These are phyloP conservation scores for Macaria liturata DNA, from an alignment of 2,888 invertebrate genomes.

Conservation along the genomic window DNA sequence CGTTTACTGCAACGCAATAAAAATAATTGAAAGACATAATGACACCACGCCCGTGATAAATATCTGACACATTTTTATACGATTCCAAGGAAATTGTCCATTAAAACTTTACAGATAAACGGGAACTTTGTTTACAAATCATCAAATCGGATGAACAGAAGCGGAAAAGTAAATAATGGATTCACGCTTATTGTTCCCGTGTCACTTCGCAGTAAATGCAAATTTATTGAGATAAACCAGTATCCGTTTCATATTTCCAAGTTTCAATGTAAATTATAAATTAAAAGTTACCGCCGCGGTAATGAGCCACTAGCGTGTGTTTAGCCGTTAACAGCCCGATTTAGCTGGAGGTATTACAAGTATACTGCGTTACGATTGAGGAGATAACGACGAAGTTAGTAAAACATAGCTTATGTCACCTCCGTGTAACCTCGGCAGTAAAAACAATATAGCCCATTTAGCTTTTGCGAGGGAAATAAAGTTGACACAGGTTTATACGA, in stretches of 20 bases:
- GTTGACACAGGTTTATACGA: slow-evolving; percentile 15
- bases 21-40: too few relatives aligned
- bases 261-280: too few relatives aligned
- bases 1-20: too few relatives aligned
- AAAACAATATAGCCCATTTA: slow-evolving; percentile 21
- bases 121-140: slow-evolving; percentile 11
- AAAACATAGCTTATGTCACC: slow-evolving; percentile 8
- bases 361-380: neutral
- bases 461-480: slow-evolving; percentile 21
- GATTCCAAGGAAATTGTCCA: neutral
- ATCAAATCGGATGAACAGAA: slow-evolving; percentile 7
- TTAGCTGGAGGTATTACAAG: too few relatives aligned
- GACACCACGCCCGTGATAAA: too few relatives aligned
- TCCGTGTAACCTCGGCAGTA: slow-evolving; percentile 17
- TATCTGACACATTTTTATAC: too few relatives aligned
- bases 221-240: slow-evolving; percentile 2
- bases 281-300: too few relatives aligned
- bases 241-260: too few relatives aligned
- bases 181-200: neutral
- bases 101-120: slow-evolving; percentile 12
- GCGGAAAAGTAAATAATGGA: slow-evolving; percentile 6
- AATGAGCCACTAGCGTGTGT: too few relatives aligned
- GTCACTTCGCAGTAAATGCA: slow-evolving; percentile 2
- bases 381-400: slow-evolving; percentile 14
- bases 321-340: too few relatives aligned